These are phyloP conservation scores for Hirtodrosophila duncani DNA, from an alignment of 2,888 invertebrate species.

Conservation along the genomic window DNA sequence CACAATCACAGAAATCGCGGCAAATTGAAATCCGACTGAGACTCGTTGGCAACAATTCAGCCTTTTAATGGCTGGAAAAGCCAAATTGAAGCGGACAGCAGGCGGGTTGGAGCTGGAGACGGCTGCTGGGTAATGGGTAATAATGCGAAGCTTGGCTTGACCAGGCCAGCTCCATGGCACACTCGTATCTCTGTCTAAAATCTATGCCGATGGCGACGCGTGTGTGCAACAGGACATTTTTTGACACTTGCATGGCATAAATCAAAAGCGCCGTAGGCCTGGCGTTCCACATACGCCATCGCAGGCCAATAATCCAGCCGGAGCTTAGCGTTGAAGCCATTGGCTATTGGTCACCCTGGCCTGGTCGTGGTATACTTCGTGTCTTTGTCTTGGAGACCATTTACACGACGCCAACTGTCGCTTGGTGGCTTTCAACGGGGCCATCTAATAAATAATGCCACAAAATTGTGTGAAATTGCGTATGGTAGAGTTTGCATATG, in stretches of 20 bases:
- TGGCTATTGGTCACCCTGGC: too few relatives aligned
- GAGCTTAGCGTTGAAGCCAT: too few relatives aligned
- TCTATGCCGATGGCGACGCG: slow-evolving; percentile 45
- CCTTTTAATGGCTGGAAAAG: slow-evolving; percentile 46
- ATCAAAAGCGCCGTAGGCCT: slow-evolving; percentile 64
- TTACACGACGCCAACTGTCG: slow-evolving; percentile 54
- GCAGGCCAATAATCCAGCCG: not conserved
- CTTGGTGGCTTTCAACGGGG: slow-evolving; percentile 51
- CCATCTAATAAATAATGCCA: slow-evolving; percentile 66
- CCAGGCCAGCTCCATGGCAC: slow-evolving; percentile 6
- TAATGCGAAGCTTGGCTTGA: not conserved
- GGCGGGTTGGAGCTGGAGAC: not conserved
- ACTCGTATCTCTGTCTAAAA: slow-evolving; percentile 51
- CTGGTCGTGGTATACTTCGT: too few relatives aligned
- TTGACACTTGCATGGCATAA: slow-evolving; percentile 70
- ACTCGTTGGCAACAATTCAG: slow-evolving; percentile 49
- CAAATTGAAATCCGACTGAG: slow-evolving; percentile 47
- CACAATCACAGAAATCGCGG: slow-evolving; percentile 59
- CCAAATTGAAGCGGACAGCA: slow-evolving; percentile 2
- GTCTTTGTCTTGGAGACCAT: slow-evolving; percentile 40
- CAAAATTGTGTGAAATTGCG: slow-evolving; percentile 52
- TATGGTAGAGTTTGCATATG: slow-evolving; percentile 21
- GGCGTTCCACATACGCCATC: slow-evolving; percentile 18
- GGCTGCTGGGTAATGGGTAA: slow-evolving; percentile 12
- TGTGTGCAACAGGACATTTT: slow-evolving; percentile 69